These are phyloP conservation scores for Stenolophus ochropezus DNA, from an alignment of 2,888 invertebrate species.

Conservation along the genomic window DNA sequence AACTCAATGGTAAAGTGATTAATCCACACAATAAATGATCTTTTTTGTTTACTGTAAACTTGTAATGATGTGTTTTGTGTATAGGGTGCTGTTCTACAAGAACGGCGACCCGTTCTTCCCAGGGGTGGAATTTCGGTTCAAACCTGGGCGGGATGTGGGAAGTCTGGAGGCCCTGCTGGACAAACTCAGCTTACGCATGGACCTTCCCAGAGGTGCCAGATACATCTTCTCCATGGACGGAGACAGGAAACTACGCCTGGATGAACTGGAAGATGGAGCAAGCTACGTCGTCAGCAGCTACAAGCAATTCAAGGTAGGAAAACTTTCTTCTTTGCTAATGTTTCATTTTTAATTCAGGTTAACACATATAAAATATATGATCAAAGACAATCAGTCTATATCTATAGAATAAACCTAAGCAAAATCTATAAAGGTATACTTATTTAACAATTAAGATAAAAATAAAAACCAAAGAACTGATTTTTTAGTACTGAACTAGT, in stretches of 20 bases:
- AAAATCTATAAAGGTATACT: no score
- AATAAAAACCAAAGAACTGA: no score
- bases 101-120: slow-evolving; percentile 96
- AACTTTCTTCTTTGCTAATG: background rate
- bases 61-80: no score
- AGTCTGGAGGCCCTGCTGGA: slow-evolving; percentile 90
- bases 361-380: no score
- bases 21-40: no score
- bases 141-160: slow-evolving; percentile 90
- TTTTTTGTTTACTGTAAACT: no score
- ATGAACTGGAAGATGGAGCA: slow-evolving; percentile 92
- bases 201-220: slow-evolving; percentile 90
- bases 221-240: slow-evolving; percentile 96
- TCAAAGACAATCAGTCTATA: no score
- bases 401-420: no score
- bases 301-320: slow-evolving; percentile 90
- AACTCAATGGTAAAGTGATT: no score
- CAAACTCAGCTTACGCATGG: slow-evolving; percentile 90
- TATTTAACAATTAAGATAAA: no score
- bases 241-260: slow-evolving; percentile 87
- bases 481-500: no score
- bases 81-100: slow-evolving; percentile 89
- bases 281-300: slow-evolving; percentile 95
- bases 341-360: background rate
- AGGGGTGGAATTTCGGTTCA: slow-evolving; percentile 91